Evolutionary conservation across 2,797 vertebrate genomes (phyloP).

Genomic region (Gila robusta): DNA sequence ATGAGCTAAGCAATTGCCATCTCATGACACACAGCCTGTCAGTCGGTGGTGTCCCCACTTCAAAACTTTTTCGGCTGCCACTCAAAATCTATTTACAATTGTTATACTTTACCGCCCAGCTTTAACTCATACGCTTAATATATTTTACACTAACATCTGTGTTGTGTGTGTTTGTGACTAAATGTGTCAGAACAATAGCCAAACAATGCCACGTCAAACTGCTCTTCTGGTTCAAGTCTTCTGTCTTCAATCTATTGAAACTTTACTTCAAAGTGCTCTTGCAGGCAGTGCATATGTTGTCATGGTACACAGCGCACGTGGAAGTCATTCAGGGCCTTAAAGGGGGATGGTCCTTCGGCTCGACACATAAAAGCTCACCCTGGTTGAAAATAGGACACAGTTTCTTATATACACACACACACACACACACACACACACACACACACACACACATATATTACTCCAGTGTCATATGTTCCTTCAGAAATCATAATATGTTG

Average conservation of each 20-base stretch:
- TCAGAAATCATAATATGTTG: not conserved
- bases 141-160: not conserved
- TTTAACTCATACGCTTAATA: not conserved
- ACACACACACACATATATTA: constrained; percentile 39
- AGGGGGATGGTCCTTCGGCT: constrained; percentile 57
- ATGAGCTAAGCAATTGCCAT: not conserved
- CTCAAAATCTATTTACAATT: not conserved
- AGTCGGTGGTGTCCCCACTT: not conserved
- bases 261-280: constrained; percentile 60
- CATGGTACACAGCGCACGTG: constrained; percentile 65
- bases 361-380: constrained; percentile 60
- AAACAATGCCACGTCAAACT: constrained; percentile 44
- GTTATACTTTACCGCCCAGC: not conserved
- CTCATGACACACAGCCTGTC: not conserved
- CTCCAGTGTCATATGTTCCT: too few species aligned
- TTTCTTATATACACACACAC: constrained; percentile 28
- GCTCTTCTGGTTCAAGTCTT: constrained; percentile 55
- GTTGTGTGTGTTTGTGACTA: constrained; percentile 22
- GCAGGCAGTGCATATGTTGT: constrained; percentile 55
- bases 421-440: constrained; percentile 49
- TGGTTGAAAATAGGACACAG: constrained; percentile 46
- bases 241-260: constrained; percentile 56
- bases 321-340: constrained; percentile 61
- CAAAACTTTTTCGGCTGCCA: not conserved
- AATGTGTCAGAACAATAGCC: constrained; percentile 43